phyloP scores from a whole-genome alignment of 2,797 vertebrate species.

The Kryptolebias ocellatus region DNA sequence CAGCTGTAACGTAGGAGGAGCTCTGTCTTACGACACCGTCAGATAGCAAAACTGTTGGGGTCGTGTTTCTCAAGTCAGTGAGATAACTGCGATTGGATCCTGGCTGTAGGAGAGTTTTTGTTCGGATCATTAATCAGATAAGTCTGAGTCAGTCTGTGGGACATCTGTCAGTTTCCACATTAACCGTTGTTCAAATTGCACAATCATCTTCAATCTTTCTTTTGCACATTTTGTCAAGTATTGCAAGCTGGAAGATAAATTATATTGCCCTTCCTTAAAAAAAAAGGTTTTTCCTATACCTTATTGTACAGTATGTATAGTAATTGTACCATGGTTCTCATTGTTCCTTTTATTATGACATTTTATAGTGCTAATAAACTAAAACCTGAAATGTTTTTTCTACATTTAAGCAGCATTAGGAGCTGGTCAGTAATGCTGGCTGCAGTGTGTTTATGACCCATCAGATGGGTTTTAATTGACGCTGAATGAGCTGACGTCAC shows the following conservation, averaged over 20 bases:
- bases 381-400: constrained; percentile 3
- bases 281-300: too few relatives aligned
- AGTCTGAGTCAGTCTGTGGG: too few relatives aligned
- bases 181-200: too few relatives aligned
- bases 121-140: neutral
- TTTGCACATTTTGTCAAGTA: too few relatives aligned
- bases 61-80: neutral
- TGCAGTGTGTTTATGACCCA: constrained; percentile 15
- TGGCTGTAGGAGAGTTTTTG: neutral
- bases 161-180: too few relatives aligned
- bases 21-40: neutral
- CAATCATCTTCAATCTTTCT: neutral
- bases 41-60: neutral
- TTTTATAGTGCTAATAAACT: constrained; percentile 21
- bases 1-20: neutral
- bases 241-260: too few relatives aligned
- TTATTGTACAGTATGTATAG: too few relatives aligned
- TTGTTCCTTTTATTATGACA: neutral
- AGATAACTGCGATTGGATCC: neutral
- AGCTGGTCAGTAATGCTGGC: constrained; percentile 34
- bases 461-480: constrained; percentile 19
- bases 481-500: constrained; percentile 39
- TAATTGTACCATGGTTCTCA: too few relatives aligned
- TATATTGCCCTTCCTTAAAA: too few relatives aligned
- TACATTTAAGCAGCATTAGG: constrained; percentile 18